These are phyloP conservation scores for Zaprionus gabonicus DNA, from an alignment of 1,140 invertebrate species.

Conservation along the genomic window DNA sequence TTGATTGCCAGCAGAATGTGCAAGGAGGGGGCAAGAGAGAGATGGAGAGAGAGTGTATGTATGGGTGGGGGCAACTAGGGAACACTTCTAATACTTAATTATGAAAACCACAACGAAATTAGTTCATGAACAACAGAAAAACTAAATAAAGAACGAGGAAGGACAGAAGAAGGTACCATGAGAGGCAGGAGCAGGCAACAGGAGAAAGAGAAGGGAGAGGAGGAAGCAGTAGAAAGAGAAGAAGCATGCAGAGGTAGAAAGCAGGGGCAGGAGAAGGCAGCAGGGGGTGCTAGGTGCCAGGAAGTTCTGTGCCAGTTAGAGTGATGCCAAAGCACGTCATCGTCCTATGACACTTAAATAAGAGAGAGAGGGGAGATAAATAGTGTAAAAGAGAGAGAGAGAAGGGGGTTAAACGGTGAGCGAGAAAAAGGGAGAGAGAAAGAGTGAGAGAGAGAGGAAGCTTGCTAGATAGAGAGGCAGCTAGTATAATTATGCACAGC, in stretches of 20 bases:
- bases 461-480: background rate
- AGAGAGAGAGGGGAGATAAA: background rate
- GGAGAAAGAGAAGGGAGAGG: background rate
- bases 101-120: slow-evolving; percentile 54
- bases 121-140: slow-evolving; percentile 59
- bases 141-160: slow-evolving; percentile 14
- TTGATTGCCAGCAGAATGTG: slow-evolving; percentile 21
- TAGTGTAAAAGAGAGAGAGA: background rate
- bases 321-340: slow-evolving; percentile 66
- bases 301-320: slow-evolving; percentile 78
- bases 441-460: background rate
- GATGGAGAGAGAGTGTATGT: background rate
- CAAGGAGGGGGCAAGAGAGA: background rate
- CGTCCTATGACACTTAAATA: slow-evolving; percentile 47
- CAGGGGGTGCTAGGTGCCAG: slow-evolving; percentile 36
- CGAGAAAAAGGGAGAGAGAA: background rate
- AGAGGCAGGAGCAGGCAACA: background rate
- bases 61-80: background rate
- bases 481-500: slow-evolving; percentile 66
- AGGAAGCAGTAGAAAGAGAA: slow-evolving; percentile 2
- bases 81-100: slow-evolving; percentile 45
- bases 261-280: background rate
- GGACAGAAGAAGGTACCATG: background rate
- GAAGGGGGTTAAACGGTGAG: background rate
- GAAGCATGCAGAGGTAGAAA: background rate